phyloP scores from a whole-genome alignment of 1,140 invertebrate species.

The Ceratoteleas bidentatus region DNA sequence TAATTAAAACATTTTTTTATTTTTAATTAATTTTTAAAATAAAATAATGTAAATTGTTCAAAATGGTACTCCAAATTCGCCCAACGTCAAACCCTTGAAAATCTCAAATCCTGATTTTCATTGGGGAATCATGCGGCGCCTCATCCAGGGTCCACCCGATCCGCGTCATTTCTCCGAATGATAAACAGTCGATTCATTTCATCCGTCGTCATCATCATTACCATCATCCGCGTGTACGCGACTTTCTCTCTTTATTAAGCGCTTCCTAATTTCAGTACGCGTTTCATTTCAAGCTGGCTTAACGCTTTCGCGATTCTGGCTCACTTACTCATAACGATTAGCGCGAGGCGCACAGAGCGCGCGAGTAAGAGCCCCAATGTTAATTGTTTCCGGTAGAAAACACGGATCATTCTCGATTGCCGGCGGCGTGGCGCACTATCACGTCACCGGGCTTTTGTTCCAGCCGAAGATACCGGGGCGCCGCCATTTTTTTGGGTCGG shows the following conservation, averaged over 20 bases:
- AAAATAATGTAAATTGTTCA: too few relatives aligned
- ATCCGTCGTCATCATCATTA: slow-evolving; percentile 60
- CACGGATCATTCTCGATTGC: slow-evolving; percentile 60
- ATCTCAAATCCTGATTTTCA: too few relatives aligned
- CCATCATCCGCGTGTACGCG: slow-evolving; percentile 53
- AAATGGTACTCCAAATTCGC: too few relatives aligned
- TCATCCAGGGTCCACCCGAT: slow-evolving; percentile 3
- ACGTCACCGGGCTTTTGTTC: slow-evolving; percentile 20
- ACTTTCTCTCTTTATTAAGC: slow-evolving; percentile 68
- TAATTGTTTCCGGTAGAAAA: slow-evolving; percentile 75
- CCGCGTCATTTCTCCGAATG: slow-evolving; percentile 41
- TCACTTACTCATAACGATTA: slow-evolving; percentile 66
- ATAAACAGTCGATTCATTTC: slow-evolving; percentile 50
- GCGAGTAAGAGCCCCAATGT: slow-evolving; percentile 60
- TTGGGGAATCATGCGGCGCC: too few relatives aligned
- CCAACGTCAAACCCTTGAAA: too few relatives aligned
- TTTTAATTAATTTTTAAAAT: too few relatives aligned
- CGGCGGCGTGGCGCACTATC: slow-evolving; percentile 26
- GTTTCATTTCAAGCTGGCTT: slow-evolving; percentile 68
- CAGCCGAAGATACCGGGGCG: neutral
- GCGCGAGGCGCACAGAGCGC: slow-evolving; percentile 51
- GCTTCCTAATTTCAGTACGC: slow-evolving; percentile 68
- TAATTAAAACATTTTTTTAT: too few relatives aligned
- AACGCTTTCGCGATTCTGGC: slow-evolving; percentile 70
- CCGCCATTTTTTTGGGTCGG: neutral